phyloP scores from a whole-genome alignment of 2,113 vertebrate species.

The Ochotona princeps region DNA sequence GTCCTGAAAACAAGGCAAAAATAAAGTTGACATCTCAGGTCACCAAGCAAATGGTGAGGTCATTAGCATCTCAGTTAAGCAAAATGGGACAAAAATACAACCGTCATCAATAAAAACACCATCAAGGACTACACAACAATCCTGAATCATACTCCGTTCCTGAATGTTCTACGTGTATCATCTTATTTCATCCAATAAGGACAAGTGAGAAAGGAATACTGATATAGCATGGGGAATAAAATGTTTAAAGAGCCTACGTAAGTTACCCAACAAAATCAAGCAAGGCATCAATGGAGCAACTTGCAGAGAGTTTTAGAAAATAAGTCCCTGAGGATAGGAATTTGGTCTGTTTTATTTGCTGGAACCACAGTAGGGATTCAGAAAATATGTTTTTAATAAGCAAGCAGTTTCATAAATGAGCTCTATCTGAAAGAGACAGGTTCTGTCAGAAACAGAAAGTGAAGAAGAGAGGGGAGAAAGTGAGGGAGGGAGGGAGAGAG shows the following conservation, averaged over 20 bases:
- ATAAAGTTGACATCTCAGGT: not conserved
- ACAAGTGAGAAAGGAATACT: not conserved
- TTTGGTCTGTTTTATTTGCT: not conserved
- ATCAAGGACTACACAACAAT: rapidly evolving
- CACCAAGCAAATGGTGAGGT: not conserved
- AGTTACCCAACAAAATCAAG: not conserved
- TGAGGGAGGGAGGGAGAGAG: not conserved
- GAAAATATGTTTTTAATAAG: not conserved
- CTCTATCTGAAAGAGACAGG: not conserved
- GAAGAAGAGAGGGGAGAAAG: not conserved
- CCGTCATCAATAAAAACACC: not conserved
- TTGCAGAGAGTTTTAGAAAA: not conserved
- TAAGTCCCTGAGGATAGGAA: not conserved
- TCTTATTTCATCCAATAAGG: not conserved
- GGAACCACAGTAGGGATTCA: too few relatives aligned
- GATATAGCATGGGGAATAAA: not conserved
- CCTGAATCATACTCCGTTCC: not conserved
- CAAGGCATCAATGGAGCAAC: not conserved
- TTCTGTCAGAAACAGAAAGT: not conserved
- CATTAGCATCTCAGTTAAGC: not conserved
- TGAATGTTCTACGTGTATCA: not conserved
- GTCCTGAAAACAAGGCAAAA: not conserved
- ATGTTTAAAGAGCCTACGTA: not conserved
- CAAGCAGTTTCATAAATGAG: not conserved
- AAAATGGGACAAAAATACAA: rapidly evolving